Conservation (phyloP, 1,140 invertebrate genomes). For the Arctopsyche grandis region DNA sequence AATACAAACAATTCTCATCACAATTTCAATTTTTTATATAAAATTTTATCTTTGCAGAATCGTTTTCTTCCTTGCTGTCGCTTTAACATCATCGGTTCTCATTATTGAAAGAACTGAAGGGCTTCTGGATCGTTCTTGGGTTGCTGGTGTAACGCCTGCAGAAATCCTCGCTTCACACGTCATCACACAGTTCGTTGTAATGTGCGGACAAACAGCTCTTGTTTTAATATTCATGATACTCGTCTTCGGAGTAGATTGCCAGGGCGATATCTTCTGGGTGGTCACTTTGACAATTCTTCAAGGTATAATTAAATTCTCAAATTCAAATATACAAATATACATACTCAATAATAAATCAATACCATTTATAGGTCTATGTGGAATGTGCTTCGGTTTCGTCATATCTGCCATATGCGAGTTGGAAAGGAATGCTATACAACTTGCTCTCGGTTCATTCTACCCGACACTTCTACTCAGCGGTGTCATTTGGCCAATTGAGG, state of each 20-base stretch:
- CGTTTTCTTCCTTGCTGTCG: constrained; percentile 92
- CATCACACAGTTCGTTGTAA: constrained; percentile 91
- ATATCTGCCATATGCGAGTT: constrained; percentile 92
- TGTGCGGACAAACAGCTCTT: constrained; percentile 90
- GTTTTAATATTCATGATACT: constrained; percentile 91
- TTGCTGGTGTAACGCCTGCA: constrained; percentile 85
- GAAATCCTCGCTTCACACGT: constrained; percentile 94
- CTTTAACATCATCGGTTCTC: constrained; percentile 91
- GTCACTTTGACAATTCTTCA: constrained; percentile 85
- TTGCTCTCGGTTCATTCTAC: constrained; percentile 94
- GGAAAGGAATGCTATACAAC: constrained; percentile 93
- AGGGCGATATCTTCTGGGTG: constrained; percentile 85
- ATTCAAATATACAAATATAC: not conserved
- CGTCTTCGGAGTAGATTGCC: constrained; percentile 87
- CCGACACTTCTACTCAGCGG: constrained; percentile 90
- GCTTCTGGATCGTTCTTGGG: constrained; percentile 88
- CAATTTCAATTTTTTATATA: no score
- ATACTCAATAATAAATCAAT: no score
- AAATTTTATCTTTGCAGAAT: constrained; percentile 72
- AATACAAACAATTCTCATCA: constrained; percentile 35
- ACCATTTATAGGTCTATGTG: constrained; percentile 73
- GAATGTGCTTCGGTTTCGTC: constrained; percentile 95
- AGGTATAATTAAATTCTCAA: constrained; percentile 63
- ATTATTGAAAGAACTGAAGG: constrained; percentile 91
- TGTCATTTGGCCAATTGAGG: constrained; percentile 89